Percentiles rank a stretch among this genome's conserved stretches.
These are phyloP conservation scores for Euura saliciscinereae DNA, from an alignment of 1,140 invertebrate genomes.

Conservation along the genomic window DNA sequence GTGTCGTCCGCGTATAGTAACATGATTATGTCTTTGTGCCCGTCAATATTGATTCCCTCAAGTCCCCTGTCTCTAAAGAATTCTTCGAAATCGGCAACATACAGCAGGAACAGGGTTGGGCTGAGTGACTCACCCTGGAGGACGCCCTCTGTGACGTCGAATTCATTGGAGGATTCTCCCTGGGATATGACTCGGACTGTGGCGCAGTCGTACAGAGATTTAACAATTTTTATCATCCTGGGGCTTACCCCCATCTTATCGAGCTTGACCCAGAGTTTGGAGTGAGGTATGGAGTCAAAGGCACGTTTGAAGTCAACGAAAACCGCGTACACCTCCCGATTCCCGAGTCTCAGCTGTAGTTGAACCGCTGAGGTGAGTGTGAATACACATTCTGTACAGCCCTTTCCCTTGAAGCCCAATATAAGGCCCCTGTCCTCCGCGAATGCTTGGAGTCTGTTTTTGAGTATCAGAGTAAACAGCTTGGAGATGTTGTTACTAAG, in stretches of 20 bases:
- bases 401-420: slow-evolving; percentile 27
- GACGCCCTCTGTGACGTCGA: slow-evolving; percentile 27
- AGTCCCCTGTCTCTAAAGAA: slow-evolving; percentile 14
- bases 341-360: slow-evolving; percentile 14
- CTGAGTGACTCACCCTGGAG: slow-evolving; percentile 26
- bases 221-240: slow-evolving; percentile 31
- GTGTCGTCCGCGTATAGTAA: too few species aligned
- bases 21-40: background rate
- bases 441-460: slow-evolving; percentile 22
- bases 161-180: slow-evolving; percentile 9
- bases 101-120: slow-evolving; percentile 26
- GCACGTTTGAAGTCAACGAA: slow-evolving; percentile 35
- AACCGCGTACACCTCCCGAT: slow-evolving; percentile 25
- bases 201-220: slow-evolving; percentile 27
- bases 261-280: slow-evolving; percentile 28
- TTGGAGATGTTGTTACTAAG: slow-evolving; percentile 27
- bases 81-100: slow-evolving; percentile 27
- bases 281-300: slow-evolving; percentile 31
- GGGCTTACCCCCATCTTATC: slow-evolving; percentile 23
- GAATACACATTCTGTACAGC: slow-evolving; percentile 28
- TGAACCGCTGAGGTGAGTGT: slow-evolving; percentile 23
- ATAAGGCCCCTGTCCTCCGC: slow-evolving; percentile 22
- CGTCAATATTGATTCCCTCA: slow-evolving; percentile 15
- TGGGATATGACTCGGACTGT: slow-evolving; percentile 18
- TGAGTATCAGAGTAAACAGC: slow-evolving; percentile 29